These are phyloP conservation scores for Panzeria rudis DNA, from an alignment of 2,888 invertebrate species.

Conservation along the genomic window DNA sequence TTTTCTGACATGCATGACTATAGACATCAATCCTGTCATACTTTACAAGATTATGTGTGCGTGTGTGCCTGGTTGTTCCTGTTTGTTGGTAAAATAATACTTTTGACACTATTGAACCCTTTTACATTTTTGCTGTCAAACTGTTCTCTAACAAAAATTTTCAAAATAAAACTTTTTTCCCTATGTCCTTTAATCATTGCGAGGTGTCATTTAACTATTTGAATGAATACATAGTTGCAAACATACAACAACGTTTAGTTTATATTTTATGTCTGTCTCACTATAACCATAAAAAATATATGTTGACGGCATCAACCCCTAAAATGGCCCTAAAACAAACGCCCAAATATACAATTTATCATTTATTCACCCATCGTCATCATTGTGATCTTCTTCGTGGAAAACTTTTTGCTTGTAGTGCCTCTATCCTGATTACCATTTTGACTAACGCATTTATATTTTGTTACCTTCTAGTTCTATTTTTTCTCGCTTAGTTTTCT, in stretches of 20 bases:
- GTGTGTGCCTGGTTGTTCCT: neutral
- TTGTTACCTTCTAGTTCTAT: slow-evolving; percentile 18
- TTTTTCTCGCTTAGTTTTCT: slow-evolving; percentile 10
- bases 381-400: neutral
- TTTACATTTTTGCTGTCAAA: slow-evolving; percentile 46
- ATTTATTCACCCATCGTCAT: slow-evolving; percentile 77
- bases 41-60: slow-evolving; percentile 15
- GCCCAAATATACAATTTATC: slow-evolving; percentile 83
- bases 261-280: slow-evolving; percentile 44
- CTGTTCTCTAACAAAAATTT: slow-evolving; percentile 11
- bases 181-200: slow-evolving; percentile 44
- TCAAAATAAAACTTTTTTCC: slow-evolving; percentile 21
- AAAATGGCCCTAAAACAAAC: slow-evolving; percentile 82
- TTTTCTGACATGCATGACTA: slow-evolving; percentile 65
- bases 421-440: slow-evolving; percentile 61
- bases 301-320: slow-evolving; percentile 79
- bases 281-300: slow-evolving; percentile 16
- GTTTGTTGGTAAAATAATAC: slow-evolving; percentile 60
- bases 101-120: slow-evolving; percentile 65
- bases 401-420: slow-evolving; percentile 9
- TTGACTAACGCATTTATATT: slow-evolving; percentile 62
- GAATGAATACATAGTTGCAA: slow-evolving; percentile 47
- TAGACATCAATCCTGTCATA: slow-evolving; percentile 67
- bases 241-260: slow-evolving; percentile 58
- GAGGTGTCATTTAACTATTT: slow-evolving; percentile 64